Conservation (phyloP, 2,888 invertebrate genomes). For the Drosophila silvestris region DNA sequence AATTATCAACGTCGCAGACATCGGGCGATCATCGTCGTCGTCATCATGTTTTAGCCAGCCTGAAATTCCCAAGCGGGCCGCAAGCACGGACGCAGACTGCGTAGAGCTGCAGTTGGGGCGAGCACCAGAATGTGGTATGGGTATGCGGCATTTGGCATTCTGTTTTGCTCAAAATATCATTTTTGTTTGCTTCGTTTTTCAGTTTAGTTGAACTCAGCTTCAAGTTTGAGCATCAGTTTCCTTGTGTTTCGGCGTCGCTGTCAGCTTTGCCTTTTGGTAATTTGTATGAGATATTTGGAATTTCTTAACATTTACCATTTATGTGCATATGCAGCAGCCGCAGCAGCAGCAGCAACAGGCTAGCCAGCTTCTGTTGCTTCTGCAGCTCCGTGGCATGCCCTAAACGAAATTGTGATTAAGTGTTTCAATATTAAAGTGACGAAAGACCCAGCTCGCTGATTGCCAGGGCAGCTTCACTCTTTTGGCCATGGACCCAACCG, state of each 20-base stretch:
- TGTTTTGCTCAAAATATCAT: slow-evolving; percentile 67
- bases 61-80: slow-evolving; percentile 69
- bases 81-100: slow-evolving; percentile 4
- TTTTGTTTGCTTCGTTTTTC: slow-evolving; percentile 53
- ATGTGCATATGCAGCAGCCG: slow-evolving; percentile 55
- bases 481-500: slow-evolving; percentile 16
- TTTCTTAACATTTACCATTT: slow-evolving; percentile 70
- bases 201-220: slow-evolving; percentile 1
- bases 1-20: slow-evolving; percentile 68
- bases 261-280: slow-evolving; percentile 65
- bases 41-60: slow-evolving; percentile 29
- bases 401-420: slow-evolving; percentile 80
- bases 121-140: slow-evolving; percentile 57
- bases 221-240: slow-evolving; percentile 24
- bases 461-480: slow-evolving; percentile 28
- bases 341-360: background rate
- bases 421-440: slow-evolving; percentile 80
- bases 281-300: slow-evolving; percentile 78
- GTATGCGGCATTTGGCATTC: slow-evolving; percentile 57
- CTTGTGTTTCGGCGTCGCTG: slow-evolving; percentile 17
- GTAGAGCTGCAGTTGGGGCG: slow-evolving; percentile 37
- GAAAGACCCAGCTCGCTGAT: slow-evolving; percentile 65
- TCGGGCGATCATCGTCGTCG: slow-evolving; percentile 52
- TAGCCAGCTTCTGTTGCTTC: slow-evolving; percentile 3
- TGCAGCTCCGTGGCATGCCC: slow-evolving; percentile 53